Conservation (phyloP, 2,797 vertebrate species). For the Paguma larvata region DNA sequence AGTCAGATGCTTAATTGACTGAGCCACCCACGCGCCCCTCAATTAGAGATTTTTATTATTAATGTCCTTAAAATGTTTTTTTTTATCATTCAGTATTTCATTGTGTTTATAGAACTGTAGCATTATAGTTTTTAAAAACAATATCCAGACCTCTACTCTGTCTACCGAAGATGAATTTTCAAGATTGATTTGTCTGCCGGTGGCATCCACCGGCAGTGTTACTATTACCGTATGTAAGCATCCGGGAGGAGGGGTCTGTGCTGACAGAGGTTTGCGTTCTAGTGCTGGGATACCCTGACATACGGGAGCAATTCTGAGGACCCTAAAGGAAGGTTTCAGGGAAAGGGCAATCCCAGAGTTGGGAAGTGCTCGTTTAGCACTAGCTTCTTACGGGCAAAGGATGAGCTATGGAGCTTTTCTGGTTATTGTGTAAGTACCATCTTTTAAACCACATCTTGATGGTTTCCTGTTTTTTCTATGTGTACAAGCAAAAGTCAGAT, state of each 20-base stretch:
- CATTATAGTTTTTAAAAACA: not conserved
- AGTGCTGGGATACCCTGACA: not conserved
- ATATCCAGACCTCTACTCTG: not conserved
- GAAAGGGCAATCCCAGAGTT: not conserved
- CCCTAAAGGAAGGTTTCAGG: not conserved
- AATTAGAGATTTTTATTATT: not conserved
- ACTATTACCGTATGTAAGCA: not conserved
- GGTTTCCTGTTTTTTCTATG: not conserved
- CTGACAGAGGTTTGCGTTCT: not conserved
- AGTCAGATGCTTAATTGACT: no score
- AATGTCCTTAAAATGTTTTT: constrained; percentile 44
- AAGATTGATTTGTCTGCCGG: not conserved
- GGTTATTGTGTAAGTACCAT: not conserved
- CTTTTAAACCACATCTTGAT: not conserved
- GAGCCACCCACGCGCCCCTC: no score
- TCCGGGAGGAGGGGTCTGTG: not conserved
- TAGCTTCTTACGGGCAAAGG: not conserved
- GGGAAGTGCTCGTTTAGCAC: not conserved
- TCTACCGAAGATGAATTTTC: constrained; percentile 17
- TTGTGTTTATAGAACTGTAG: not conserved
- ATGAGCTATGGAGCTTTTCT: not conserved
- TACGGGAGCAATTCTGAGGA: not conserved
- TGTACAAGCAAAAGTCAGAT: constrained; percentile 8
- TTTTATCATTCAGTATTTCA: not conserved
- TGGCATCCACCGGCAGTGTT: not conserved